phyloP scores from a whole-genome alignment of 2,888 invertebrate genomes.

The Plebejus argus region DNA sequence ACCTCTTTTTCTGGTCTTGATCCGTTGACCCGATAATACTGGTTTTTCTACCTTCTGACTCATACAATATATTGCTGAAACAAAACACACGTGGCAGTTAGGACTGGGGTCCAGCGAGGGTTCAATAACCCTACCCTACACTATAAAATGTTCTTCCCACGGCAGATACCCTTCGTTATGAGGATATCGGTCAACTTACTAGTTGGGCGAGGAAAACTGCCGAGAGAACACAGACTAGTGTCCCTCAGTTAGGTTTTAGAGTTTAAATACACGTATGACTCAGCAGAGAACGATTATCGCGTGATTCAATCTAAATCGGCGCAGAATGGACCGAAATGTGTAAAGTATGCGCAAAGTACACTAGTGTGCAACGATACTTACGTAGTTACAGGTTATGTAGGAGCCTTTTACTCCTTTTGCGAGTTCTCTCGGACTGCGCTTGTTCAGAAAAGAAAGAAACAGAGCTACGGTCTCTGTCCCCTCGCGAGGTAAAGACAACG shows the following conservation, averaged over 20 bases:
- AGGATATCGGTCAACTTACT: constrained; percentile 43
- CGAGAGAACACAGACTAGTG: constrained; percentile 37
- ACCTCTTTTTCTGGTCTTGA: constrained; percentile 99
- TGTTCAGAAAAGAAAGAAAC: constrained; percentile 80
- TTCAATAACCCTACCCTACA: constrained; percentile 70
- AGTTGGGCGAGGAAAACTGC: constrained; percentile 40
- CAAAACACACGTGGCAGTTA: constrained; percentile 78
- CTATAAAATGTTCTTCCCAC: constrained; percentile 33
- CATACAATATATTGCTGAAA: constrained; percentile 97
- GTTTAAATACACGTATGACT: constrained; percentile 51
- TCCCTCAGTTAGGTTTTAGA: constrained; percentile 40
- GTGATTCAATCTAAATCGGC: constrained; percentile 47
- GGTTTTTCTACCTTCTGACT: constrained; percentile 99
- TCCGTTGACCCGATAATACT: constrained; percentile 99
- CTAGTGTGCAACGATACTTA: constrained; percentile 69
- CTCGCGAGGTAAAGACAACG: constrained; percentile 75
- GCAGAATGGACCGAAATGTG: constrained; percentile 48
- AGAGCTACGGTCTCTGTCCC: constrained; percentile 75
- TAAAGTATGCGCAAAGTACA: constrained; percentile 50
- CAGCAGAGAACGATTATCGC: constrained; percentile 48
- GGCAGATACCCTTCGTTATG: constrained; percentile 8
- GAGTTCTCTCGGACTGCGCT: constrained; percentile 79
- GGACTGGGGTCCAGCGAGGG: constrained; percentile 50
- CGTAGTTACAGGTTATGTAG: constrained; percentile 81
- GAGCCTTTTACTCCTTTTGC: constrained; percentile 82